Base-by-base conservation (phyloP, 2,888 invertebrate genomes). In the Leucoptera coffeella region DNA sequence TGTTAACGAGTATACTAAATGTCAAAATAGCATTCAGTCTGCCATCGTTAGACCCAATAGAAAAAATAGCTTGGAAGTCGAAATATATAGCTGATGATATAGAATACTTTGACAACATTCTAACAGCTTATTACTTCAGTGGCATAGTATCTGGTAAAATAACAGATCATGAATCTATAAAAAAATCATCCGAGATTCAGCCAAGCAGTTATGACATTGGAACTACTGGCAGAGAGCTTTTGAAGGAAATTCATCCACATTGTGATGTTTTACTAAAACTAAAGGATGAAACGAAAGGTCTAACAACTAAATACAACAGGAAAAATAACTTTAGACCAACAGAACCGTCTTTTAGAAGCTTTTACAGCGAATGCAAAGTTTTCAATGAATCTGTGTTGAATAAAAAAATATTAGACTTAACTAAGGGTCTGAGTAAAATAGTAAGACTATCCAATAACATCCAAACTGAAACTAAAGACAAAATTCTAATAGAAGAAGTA, bases 31-130 rank as follows among this genome's bases (percentile, higher is more conserved):
- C n/a, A n/a, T n/a, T n/a, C n/a, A n/a, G n/a, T n/a, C n/a, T n/a
- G n/a, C n/a, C n/a, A n/a, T n/a, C n/a, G n/a, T n/a, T n/a, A n/a
- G 95, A 95, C 65, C 91, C 92, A 1, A 80, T 88, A 0, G 79
- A 84, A 30, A 90, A 90, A 51, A n/a, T n/a, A n/a, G n/a, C n/a
- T n/a, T n/a, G n/a, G n/a, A n/a, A n/a, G n/a, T n/a, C n/a, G n/a
- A 52, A 75, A 23, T 85, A 89, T 36, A 61, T 80, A 9, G 51
- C 72, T 13, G 79, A 87, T 38, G 85, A 90, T 47, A 75, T 86
- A 3, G 47, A 53, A 12, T 75, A 77, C 40, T 72, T 82, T 17
- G 58, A 73, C 8, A 59, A 58, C 7, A 48, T 82, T 24, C 54
- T 75, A 6, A 62, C 73, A 7, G 62, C 74, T 11, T 80, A 80